Base-by-base conservation (phyloP, 2,797 vertebrate genomes). In the Gadopsis marmoratus region DNA sequence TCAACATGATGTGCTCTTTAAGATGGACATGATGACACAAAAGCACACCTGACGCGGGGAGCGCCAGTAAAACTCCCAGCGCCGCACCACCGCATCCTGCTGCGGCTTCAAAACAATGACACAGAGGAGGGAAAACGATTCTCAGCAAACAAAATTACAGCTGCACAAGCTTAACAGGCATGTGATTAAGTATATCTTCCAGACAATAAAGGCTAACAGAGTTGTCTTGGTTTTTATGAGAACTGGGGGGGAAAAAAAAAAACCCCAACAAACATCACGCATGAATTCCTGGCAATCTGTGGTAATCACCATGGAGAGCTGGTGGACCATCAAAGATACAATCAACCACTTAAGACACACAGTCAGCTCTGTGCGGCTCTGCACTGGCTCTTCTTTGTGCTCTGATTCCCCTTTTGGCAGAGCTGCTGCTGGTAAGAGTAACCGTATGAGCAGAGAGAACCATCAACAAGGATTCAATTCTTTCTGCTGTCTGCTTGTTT, bases 281-380 rank as follows among this genome's bases (percentile, higher is more conserved):
- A 84, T 85, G 79, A 87, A 85, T 93, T 93, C 74, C 87, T 88
- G 87, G 85, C 87, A 88, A 82, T 87, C 92, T 87, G 62, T 86
- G 81, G 87, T 88, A 88, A 91, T 93, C 85, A 88, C 85, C 79
- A 74, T 65, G 71, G 77, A 92, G 90, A 93, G 82, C 93, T 94
- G 93, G 59, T 94, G 91, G 94, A 95, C 94, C 94, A 95, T 95
- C 93, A 95, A 87, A 89, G 77, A 87, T 81, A 86, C 86, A 92
- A 90, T 94, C 91, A 90, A 35, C 77, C 76, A 74, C 73, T 73
- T 76, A 68, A 79, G 78, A 78, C 71, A 59, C 76, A 64, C 86
- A 83, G 48, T 83, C 64, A 7, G 62, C 71, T 68, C 71, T 63
- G 59, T 61, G 75, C 67, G 26, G 79, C 83, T 74, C 82, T 71